phyloP scores from a whole-genome alignment of 2,888 invertebrate genomes.

The Scaptomyza polygonia region DNA sequence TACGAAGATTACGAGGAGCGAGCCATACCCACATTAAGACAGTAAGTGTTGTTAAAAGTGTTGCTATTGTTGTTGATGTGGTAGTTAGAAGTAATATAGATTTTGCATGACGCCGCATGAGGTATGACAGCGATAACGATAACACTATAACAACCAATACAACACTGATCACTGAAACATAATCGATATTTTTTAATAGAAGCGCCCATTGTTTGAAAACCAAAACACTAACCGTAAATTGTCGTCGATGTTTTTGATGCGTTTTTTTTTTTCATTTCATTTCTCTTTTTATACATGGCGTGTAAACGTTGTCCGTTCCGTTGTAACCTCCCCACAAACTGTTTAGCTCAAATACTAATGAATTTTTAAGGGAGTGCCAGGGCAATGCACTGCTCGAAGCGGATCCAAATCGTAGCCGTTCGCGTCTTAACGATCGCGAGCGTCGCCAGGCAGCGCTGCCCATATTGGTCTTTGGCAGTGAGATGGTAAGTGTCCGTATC shows the following conservation, averaged over 20 bases:
- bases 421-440: constrained; percentile 90
- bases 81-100: constrained; percentile 19
- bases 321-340: constrained; percentile 45
- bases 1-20: constrained; percentile 95
- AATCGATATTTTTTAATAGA: constrained; percentile 34
- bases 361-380: constrained; percentile 91
- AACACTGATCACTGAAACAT: constrained; percentile 9
- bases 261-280: constrained; percentile 56
- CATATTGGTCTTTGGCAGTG: constrained; percentile 95
- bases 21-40: constrained; percentile 92
- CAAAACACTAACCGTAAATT: constrained; percentile 39
- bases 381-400: constrained; percentile 85
- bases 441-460: constrained; percentile 94
- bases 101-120: constrained; percentile 45
- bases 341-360: constrained; percentile 91
- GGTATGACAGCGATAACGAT: constrained; percentile 7
- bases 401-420: constrained; percentile 84
- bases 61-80: constrained; percentile 23
- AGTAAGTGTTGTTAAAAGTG: constrained; percentile 87
- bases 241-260: constrained; percentile 51
- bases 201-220: constrained; percentile 11
- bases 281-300: constrained; percentile 56
- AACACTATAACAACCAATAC: constrained; percentile 22
- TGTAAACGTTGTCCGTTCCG: constrained; percentile 70
- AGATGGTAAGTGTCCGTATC: constrained; percentile 87